Evolutionary conservation across 2,888 invertebrate species (phyloP).

Genomic region (Lymantria dispar): DNA sequence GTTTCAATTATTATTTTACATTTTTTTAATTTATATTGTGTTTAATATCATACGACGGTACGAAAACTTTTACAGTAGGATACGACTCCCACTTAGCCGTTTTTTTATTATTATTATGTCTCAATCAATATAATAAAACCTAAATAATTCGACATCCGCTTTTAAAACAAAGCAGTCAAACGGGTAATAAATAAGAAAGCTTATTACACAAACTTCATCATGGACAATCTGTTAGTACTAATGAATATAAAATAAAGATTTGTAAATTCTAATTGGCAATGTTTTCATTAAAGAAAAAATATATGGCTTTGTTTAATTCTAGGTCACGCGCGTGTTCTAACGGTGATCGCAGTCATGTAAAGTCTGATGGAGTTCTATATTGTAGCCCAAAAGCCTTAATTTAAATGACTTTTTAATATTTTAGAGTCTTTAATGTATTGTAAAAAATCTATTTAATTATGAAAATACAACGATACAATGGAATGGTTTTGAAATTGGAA

Average conservation of each 20-base stretch:
- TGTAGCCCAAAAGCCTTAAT: neutral
- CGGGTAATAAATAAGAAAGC: conserved; percentile 7
- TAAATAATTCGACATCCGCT: conserved; percentile 3
- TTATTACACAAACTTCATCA: conserved; percentile 2
- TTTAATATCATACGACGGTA: too few species aligned
- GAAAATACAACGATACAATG: conserved; percentile 2
- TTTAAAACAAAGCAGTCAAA: neutral
- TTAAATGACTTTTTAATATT: conserved; percentile 9
- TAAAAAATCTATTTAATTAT: conserved; percentile 12
- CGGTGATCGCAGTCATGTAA: conserved; percentile 21
- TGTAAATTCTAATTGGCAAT: conserved; percentile 19
- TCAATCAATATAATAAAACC: neutral
- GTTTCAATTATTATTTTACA: too few species aligned
- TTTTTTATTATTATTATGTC: too few species aligned
- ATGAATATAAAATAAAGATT: conserved; percentile 17
- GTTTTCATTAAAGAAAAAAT: conserved; percentile 11
- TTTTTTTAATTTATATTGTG: too few species aligned
- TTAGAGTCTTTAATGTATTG: conserved; percentile 17
- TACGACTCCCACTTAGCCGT: too few species aligned
- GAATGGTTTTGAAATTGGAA: conserved; percentile 20
- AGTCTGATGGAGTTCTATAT: conserved; percentile 21
- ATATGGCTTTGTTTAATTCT: conserved; percentile 25
- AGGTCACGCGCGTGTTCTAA: conserved; percentile 24
- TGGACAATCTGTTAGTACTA: conserved; percentile 12
- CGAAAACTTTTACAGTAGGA: too few species aligned